Conservation (phyloP, 1,140 invertebrate genomes). For the Bombus affinis region DNA sequence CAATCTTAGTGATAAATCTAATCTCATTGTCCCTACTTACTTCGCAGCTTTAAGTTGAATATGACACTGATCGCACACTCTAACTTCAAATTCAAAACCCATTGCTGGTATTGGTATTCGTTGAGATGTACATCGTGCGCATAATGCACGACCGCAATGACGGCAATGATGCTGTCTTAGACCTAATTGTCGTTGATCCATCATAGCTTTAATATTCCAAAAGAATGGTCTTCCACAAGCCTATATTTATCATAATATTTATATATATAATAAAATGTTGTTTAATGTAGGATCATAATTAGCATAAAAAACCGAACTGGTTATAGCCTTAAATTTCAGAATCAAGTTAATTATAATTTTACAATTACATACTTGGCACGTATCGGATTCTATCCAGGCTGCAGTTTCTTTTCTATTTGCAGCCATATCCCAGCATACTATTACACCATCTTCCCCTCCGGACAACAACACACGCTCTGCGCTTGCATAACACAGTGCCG, state of each 20-base stretch:
- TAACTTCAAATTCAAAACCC: constrained; percentile 98
- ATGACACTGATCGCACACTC: constrained; percentile 97
- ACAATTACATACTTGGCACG: constrained; percentile 84
- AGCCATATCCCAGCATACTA: constrained; percentile 98
- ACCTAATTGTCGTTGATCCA: constrained; percentile 97
- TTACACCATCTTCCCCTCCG: constrained; percentile 95
- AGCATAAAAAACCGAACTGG: neutral
- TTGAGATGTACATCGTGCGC: constrained; percentile 94
- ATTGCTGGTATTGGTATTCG: constrained; percentile 95
- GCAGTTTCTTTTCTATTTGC: constrained; percentile 95
- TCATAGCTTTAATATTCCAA: constrained; percentile 99
- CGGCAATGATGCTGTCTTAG: constrained; percentile 95
- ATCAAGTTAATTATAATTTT: neutral
- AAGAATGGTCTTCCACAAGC: constrained; percentile 97
- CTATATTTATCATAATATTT: constrained; percentile 77
- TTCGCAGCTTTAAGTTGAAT: constrained; percentile 92
- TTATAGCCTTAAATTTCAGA: neutral
- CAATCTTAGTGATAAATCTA: neutral
- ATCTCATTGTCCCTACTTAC: constrained; percentile 83
- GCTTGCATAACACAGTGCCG: constrained; percentile 91
- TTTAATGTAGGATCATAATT: neutral
- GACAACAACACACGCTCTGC: constrained; percentile 93
- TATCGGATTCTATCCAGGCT: constrained; percentile 96
- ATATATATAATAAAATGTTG: neutral
- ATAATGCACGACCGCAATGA: constrained; percentile 96